Percentiles rank a stretch among this genome's conserved stretches.
Evolutionary conservation across 1,140 invertebrate species (phyloP).

Genomic region (Cydia fagiglandana): DNA sequence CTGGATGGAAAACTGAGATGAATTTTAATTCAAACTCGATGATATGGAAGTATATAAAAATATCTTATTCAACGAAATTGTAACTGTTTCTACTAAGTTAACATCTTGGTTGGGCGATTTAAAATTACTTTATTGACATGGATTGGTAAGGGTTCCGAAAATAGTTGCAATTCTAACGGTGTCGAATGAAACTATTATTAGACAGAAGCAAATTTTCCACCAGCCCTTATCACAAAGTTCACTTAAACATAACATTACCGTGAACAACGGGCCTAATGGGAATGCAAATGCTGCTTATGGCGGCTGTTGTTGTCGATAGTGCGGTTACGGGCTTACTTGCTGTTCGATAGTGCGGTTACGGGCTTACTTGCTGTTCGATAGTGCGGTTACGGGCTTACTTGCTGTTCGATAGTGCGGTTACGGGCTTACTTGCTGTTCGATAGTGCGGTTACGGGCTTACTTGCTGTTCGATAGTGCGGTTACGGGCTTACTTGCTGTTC

Average conservation of each 20-base stretch:
- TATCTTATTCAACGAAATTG: no score
- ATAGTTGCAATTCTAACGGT: neutral
- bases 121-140: no score
- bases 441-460: conserved; percentile 12
- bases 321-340: neutral
- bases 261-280: conserved; percentile 39
- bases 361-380: no score
- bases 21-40: no score
- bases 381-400: conserved; percentile 11
- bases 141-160: neutral
- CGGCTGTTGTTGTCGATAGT: conserved; percentile 27
- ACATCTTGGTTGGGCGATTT: no score
- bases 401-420: conserved; percentile 21
- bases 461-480: conserved; percentile 26
- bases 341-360: conserved; percentile 24
- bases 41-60: no score
- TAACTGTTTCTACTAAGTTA: no score
- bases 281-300: conserved; percentile 43
- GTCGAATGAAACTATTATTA: neutral
- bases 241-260: conserved; percentile 30
- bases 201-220: neutral
- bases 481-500: conserved; percentile 15
- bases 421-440: conserved; percentile 22
- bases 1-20: no score
- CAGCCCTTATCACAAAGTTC: conserved; percentile 20